phyloP scores from a whole-genome alignment of 2,113 vertebrate species.

The Cynopterus brachyotis region DNA sequence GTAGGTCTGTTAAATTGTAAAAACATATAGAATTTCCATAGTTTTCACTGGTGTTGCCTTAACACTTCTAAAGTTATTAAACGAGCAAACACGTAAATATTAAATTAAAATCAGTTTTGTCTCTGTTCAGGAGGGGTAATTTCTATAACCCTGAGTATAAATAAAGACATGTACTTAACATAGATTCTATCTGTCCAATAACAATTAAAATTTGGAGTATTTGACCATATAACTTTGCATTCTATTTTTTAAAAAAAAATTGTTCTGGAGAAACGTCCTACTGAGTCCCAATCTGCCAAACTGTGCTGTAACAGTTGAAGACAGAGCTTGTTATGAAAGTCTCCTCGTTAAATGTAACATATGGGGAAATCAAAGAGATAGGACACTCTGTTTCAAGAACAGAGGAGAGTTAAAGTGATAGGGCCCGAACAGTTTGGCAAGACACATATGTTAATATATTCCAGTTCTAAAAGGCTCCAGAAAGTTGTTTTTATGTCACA shows the following conservation, averaged over 20 bases:
- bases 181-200: neutral
- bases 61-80: neutral
- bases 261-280: conserved; percentile 51
- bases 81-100: neutral
- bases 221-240: conserved; percentile 33
- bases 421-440: neutral
- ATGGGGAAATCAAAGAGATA: neutral
- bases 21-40: neutral
- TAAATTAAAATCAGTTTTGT: neutral
- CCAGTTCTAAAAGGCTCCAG: neutral
- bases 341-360: neutral
- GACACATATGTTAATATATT: neutral
- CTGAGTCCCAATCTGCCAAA: conserved; percentile 68
- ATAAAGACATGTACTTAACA: neutral
- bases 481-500: neutral
- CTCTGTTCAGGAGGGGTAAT: neutral
- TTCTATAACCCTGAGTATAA: neutral
- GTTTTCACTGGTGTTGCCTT: neutral
- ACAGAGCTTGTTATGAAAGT: conserved; percentile 43
- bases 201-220: conserved; percentile 43
- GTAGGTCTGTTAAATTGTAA: neutral
- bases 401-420: conserved; percentile 8
- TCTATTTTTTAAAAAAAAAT: conserved; percentile 52
- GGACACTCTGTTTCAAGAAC: conserved; percentile 16
- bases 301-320: conserved; percentile 43